phyloP scores from a whole-genome alignment of 2,113 vertebrate species.

The Strix uralensis region DNA sequence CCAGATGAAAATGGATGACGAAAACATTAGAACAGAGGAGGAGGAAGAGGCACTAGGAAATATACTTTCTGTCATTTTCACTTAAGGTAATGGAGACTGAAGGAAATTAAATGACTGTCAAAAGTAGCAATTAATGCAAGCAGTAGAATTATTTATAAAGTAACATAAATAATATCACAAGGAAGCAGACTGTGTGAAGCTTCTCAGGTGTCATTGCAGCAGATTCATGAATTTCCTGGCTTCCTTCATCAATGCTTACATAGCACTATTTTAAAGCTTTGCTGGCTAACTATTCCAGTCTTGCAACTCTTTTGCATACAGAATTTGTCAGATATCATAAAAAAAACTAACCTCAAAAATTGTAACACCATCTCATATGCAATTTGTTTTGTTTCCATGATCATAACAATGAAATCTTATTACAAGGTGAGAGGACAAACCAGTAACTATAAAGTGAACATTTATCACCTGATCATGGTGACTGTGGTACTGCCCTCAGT shows the following conservation, averaged over 20 bases:
- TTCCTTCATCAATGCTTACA: not conserved
- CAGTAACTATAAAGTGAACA: not conserved
- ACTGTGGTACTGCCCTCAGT: not conserved
- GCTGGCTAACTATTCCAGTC: not conserved
- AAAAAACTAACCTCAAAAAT: not conserved
- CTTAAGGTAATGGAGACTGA: not conserved
- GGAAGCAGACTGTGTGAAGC: not conserved
- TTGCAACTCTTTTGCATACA: not conserved
- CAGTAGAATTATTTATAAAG: not conserved
- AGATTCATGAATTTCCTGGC: not conserved
- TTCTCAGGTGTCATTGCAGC: not conserved
- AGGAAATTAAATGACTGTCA: not conserved
- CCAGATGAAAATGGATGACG: not conserved
- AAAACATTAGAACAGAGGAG: not conserved
- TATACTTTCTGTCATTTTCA: not conserved
- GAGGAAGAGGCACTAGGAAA: not conserved
- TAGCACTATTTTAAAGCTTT: not conserved
- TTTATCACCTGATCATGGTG: not conserved
- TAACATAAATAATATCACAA: not conserved
- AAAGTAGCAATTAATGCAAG: not conserved
- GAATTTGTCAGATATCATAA: not conserved
- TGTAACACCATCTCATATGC: not conserved
- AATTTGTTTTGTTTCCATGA: not conserved
- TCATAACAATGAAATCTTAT: not conserved
- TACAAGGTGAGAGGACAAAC: not conserved